These are phyloP conservation scores for Artibeus jamaicensis DNA, from an alignment of 2,797 vertebrate genomes.

Conservation along the genomic window DNA sequence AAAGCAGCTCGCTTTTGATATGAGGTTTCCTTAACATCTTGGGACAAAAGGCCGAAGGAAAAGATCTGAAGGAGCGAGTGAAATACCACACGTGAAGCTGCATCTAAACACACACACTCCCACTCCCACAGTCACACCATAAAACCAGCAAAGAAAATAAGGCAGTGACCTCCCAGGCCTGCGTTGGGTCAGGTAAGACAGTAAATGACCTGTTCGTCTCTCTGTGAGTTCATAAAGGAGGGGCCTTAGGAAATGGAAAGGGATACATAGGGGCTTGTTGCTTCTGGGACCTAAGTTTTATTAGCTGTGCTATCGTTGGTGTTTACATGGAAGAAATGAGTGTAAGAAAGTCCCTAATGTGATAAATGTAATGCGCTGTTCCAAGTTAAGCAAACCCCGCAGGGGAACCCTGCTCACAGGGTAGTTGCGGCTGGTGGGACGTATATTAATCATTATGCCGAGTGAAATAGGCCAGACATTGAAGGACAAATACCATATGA, in stretches of 20 bases:
- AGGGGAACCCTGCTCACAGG: no score
- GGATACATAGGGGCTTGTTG: accelerated
- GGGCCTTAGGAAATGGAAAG: neutral
- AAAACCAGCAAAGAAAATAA: no score
- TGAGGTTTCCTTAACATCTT: neutral
- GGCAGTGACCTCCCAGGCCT: neutral
- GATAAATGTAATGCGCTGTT: neutral
- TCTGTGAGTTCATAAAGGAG: neutral
- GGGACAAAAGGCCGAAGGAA: neutral
- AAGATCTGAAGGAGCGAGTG: neutral
- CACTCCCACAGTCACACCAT: neutral
- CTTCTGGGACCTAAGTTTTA: neutral
- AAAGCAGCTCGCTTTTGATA: neutral
- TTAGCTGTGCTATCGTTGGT: neutral
- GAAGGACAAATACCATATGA: no score
- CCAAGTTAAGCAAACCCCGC: neutral
- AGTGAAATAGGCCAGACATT: no score
- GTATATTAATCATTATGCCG: no score
- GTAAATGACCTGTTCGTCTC: neutral
- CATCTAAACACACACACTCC: neutral
- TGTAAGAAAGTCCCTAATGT: neutral
- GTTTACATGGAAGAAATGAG: neutral
- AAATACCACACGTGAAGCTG: neutral
- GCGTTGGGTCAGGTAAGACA: neutral
- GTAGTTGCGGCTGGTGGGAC: no score